phyloP scores from a whole-genome alignment of 35 echinoderm and acorn worm species.

The Apostichopus californicus region DNA sequence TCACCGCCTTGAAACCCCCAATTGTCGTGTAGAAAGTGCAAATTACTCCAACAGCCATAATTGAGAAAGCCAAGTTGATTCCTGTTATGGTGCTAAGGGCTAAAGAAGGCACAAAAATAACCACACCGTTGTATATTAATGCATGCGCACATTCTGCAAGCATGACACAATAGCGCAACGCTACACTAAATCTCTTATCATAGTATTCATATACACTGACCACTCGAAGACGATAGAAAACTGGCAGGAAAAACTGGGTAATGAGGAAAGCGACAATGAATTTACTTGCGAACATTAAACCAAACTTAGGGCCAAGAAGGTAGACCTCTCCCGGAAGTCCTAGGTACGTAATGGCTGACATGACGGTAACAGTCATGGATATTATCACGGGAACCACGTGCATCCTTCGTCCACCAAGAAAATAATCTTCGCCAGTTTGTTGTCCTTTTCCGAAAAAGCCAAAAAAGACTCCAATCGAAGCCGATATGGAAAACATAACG shows the following conservation, averaged over 20 bases:
- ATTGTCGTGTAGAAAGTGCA: slow-evolving; percentile 63
- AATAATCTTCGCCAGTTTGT: slow-evolving; percentile 35
- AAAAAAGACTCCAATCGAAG: slow-evolving; percentile 49
- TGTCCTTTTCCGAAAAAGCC: slow-evolving; percentile 15
- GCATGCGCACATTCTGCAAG: slow-evolving; percentile 19
- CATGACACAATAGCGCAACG: slow-evolving; percentile 28
- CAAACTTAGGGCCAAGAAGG: slow-evolving; percentile 48
- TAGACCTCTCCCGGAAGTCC: slow-evolving; percentile 57
- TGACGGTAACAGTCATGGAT: slow-evolving; percentile 47
- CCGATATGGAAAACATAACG: slow-evolving; percentile 21
- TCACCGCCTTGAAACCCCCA: slow-evolving; percentile 61
- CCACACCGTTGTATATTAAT: slow-evolving; percentile 43
- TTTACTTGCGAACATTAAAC: slow-evolving; percentile 49
- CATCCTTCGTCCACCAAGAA: slow-evolving; percentile 57
- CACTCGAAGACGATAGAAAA: slow-evolving; percentile 36
- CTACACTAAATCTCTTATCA: slow-evolving; percentile 31
- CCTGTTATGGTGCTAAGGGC: slow-evolving; percentile 54
- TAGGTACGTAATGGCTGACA: slow-evolving; percentile 55
- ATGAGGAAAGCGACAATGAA: slow-evolving; percentile 5
- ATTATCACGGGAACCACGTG: slow-evolving; percentile 45
- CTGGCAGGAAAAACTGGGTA: slow-evolving; percentile 48
- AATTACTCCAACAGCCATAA: slow-evolving; percentile 25
- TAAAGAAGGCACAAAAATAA: slow-evolving; percentile 46
- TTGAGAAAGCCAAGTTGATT: slow-evolving; percentile 16
- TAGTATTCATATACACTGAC: slow-evolving; percentile 56